Evolutionary conservation across 2,113 vertebrate species (phyloP).

Genomic region (Todiramphus chloris): DNA sequence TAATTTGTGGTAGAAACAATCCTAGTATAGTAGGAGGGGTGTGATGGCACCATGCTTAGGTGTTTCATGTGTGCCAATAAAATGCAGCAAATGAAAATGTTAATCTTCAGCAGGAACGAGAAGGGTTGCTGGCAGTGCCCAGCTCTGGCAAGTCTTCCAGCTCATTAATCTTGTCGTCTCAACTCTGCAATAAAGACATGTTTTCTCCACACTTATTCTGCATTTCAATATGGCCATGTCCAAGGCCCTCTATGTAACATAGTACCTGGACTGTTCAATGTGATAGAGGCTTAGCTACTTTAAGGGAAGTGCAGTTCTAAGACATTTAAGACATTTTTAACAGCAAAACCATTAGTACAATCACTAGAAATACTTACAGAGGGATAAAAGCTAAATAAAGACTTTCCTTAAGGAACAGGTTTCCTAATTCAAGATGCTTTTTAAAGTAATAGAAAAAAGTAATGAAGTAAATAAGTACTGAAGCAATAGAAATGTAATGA

Average conservation of each 20-base stretch:
- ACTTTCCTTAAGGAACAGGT: neutral
- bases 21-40: constrained; percentile 31
- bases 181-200: neutral
- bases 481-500: neutral
- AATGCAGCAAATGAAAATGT: rapidly evolving
- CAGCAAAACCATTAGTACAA: neutral
- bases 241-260: neutral
- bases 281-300: neutral
- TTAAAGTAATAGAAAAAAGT: neutral
- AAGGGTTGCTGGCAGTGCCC: neutral
- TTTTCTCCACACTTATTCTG: neutral
- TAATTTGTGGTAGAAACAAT: constrained; percentile 54
- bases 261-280: neutral
- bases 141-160: neutral
- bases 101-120: neutral
- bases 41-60: constrained; percentile 48
- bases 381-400: neutral
- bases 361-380: neutral
- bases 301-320: neutral
- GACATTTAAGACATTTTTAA: neutral
- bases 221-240: neutral
- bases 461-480: neutral
- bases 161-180: neutral
- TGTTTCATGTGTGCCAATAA: neutral
- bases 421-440: neutral